Evolutionary conservation across 2,797 vertebrate genomes (phyloP), one percentile per base, ranked within the genome.

Genomic region (Rousettus madagascariensis): DNA sequence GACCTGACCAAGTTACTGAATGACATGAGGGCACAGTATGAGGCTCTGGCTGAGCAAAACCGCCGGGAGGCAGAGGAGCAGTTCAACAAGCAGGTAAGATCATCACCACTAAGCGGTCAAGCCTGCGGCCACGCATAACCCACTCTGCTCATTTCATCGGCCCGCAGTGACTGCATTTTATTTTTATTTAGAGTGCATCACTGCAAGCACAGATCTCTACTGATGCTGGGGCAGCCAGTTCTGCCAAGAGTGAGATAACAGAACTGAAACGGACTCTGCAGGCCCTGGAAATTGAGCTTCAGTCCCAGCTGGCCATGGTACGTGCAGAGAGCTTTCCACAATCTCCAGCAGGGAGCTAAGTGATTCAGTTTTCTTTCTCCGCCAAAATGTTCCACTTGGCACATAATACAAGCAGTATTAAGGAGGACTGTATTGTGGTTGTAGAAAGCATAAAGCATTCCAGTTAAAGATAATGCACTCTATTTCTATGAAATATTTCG

Each of bases 211-310:
- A 98, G 78, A 98, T 98, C 79, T 97, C 92, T 26, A 95, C 93
- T 0, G 97, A 97, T 1, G 97, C 83, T 2, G 96, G 97, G 89
- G 86, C 97, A 63, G 75, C 75, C 98, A 96, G 69, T 33, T 97
- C 97, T 0, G 96, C 97, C 96, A 97, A 78, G 95, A 98, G 1
- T 33, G 97, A 98, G 87, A 91, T 98, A 26, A 97, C 96, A 1
- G 98, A 98, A 38, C 90, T 98, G 90, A 98, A 72, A 46, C 96
- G 98, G 1, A 97, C 96, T 1, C 10, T 98, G 43, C 98, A 98
- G 83, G 61, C 91, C 20, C 91, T 98, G 83, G 98, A 98, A 63
- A 98, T 98, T 24, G 98, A 98, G 79, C 95, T 98, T 41, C 98
- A 98, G 87, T 97, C 98, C 82, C 97, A 98, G 10, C 59, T 98